Percentiles rank a stretch among this genome's conserved stretches.
Conservation (phyloP, 2,888 invertebrate genomes). For the Brenthis daphne region DNA sequence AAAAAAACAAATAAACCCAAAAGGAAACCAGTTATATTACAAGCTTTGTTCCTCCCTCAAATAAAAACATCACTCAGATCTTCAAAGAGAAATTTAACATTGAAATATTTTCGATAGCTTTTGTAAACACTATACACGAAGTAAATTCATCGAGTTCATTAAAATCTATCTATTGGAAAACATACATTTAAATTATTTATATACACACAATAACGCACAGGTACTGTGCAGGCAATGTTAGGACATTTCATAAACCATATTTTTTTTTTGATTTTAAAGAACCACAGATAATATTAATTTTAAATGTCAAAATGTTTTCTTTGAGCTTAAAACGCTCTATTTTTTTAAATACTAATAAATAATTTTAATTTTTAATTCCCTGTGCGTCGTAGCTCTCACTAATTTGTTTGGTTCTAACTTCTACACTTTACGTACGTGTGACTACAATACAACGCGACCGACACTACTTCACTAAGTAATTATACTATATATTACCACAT, state of each 20-base stretch:
- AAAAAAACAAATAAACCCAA: no score
- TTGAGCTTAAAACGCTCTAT: background rate
- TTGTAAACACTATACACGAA: background rate
- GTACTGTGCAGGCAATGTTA: background rate
- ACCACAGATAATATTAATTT: background rate
- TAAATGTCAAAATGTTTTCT: no score
- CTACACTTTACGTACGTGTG: constrained; percentile 10
- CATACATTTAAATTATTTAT: constrained; percentile 10
- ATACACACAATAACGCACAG: constrained; percentile 12
- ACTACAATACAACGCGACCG: background rate
- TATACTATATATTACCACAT: no score
- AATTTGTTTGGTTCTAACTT: background rate
- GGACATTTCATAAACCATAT: no score
- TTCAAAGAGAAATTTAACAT: constrained; percentile 14
- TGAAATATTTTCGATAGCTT: constrained; percentile 4
- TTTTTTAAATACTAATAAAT: background rate
- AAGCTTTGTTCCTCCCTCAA: no score
- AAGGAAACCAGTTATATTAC: no score
- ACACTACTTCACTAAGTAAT: background rate
- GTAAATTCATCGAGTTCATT: constrained; percentile 25
- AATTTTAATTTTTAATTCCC: constrained; percentile 1
- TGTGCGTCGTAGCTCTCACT: constrained; percentile 11
- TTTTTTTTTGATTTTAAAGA: background rate
- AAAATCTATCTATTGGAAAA: constrained; percentile 25
- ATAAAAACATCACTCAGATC: constrained; percentile 1